These are phyloP conservation scores for Mobula birostris DNA, from an alignment of 2,113 vertebrate species.

Conservation along the genomic window DNA sequence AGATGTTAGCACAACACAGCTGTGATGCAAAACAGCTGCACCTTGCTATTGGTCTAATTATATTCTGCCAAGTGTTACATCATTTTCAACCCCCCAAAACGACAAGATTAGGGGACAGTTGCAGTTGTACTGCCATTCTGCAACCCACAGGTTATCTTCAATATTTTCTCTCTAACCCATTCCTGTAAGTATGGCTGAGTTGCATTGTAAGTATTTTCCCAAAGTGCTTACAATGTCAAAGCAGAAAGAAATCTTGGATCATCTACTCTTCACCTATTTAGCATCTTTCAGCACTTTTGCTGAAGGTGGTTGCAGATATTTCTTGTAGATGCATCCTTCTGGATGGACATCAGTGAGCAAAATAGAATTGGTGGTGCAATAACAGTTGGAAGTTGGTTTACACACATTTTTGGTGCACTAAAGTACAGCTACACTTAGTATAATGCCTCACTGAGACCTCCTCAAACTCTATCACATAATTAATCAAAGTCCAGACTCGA, in stretches of 20 bases:
- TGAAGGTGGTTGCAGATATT: neutral
- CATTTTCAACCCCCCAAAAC: neutral
- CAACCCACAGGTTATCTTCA: neutral
- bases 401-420: no score
- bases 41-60: neutral
- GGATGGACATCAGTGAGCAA: neutral
- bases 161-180: neutral
- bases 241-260: no score
- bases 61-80: neutral
- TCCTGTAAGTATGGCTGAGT: neutral
- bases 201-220: neutral
- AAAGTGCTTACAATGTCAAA: neutral
- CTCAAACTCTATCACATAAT: no score
- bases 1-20: neutral
- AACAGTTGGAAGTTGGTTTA: no score
- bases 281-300: neutral
- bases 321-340: neutral
- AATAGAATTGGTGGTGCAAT: neutral
- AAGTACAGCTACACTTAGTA: no score
- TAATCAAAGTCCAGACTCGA: no score
- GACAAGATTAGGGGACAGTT: neutral
- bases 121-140: neutral
- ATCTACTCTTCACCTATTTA: neutral
- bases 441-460: no score
- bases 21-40: constrained; percentile 24